Base-by-base conservation (phyloP, 1,140 invertebrate genomes). In the Ostrea denselamellosa region DNA sequence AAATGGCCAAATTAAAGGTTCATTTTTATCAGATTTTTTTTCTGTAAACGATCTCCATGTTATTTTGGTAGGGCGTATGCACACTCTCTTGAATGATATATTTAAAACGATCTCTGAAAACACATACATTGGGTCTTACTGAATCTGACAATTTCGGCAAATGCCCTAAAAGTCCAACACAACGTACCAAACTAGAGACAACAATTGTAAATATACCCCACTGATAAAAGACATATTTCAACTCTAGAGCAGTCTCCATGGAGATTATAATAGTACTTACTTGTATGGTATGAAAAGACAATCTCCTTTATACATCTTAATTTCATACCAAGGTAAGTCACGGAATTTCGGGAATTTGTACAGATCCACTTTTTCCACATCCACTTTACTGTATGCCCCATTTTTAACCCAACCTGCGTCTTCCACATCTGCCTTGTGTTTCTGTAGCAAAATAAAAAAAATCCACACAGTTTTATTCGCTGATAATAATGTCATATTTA, bases 281-380 rank as follows among this genome's bases (percentile, higher is more conserved):
- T 89, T 92, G 77, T 90, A 92, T 7, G 95, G 95, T 53, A 95
- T 94, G 86, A 90, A 95, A 8, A 95, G 71, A 91, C 95, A 95
- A 88, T 95, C 95, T 54, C 95, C 95, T 85, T 92, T 91, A 4
- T 89, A 85, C 58, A 95, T 86, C 65, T 92, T 91, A 2, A 92
- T 92, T 25, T 90, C 56, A 65, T 92, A 88, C 92, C 93, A 95
- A 19, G 93, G 90, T 9, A 94, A 88, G 22, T 93, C 58, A 12
- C 85, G 51, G 10, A 95, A 77, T 9, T 89, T 89, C 12, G 93
- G 92, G 87, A 92, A 95, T 68, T 91, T 90, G n/a, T 89, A 68
- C 71, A 92, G 91, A 85, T 95, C 92, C 14, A 95, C 94, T 51
- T 87, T 88, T 34, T 94, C 93, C 3, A 94, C 93, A 90, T 95